Conservation (phyloP, 2,113 vertebrate genomes). For the Mesembrinibis cayennensis region DNA sequence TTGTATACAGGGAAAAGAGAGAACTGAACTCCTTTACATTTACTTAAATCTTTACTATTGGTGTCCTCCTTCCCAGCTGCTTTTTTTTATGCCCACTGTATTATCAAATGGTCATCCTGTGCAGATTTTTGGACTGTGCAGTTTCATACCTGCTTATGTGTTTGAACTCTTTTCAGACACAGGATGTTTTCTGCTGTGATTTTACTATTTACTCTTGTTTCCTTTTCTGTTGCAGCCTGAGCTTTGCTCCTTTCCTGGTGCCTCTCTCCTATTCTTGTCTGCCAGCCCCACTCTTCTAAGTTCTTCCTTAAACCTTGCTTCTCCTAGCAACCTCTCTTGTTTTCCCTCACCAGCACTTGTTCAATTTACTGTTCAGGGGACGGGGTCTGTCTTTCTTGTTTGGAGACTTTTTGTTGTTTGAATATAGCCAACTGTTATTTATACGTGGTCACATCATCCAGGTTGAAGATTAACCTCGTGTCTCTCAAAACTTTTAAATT, state of each 20-base stretch:
- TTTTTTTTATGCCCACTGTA: not conserved
- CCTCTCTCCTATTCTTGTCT: constrained; percentile 23
- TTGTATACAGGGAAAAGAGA: not conserved
- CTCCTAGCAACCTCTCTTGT: constrained; percentile 52
- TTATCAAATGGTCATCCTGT: not conserved
- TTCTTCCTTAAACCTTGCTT: constrained; percentile 43
- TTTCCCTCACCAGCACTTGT: not conserved
- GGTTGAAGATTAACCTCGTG: constrained; percentile 40
- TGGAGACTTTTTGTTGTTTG: constrained; percentile 31
- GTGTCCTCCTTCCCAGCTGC: not conserved
- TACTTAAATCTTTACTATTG: not conserved
- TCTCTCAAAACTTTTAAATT: constrained; percentile 36
- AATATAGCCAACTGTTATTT: constrained; percentile 29
- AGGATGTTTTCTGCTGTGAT: not conserved
- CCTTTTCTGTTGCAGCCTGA: not conserved
- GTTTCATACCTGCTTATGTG: not conserved
- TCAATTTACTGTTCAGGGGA: constrained; percentile 15
- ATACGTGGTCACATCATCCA: not conserved
- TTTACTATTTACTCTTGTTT: not conserved
- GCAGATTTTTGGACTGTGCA: not conserved
- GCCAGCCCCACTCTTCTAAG: constrained; percentile 37
- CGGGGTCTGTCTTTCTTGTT: not conserved
- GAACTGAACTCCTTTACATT: not conserved
- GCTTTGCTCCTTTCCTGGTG: constrained; percentile 20
- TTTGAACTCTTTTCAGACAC: not conserved